Conservation (phyloP, 2,888 invertebrate species). For the Charanyca ferruginea region DNA sequence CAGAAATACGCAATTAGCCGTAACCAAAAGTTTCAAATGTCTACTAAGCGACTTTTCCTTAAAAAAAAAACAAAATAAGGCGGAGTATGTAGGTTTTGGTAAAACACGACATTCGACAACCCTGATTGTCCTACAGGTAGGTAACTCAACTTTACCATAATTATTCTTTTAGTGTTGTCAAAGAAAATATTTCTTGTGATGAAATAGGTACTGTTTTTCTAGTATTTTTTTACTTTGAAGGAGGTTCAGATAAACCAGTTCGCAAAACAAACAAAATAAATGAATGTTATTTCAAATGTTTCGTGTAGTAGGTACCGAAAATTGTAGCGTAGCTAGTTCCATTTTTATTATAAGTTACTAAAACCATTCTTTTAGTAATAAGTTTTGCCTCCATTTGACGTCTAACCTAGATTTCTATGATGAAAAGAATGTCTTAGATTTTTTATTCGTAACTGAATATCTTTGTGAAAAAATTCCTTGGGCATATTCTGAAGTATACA, state of each 20-base stretch:
- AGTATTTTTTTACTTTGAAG: constrained; percentile 18
- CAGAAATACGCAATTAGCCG: no score
- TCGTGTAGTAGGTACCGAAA: constrained; percentile 1
- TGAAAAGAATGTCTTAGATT: no score
- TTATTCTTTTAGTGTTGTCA: constrained; percentile 38
- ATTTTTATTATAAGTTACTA: no score
- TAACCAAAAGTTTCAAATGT: no score
- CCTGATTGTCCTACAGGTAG: constrained; percentile 26
- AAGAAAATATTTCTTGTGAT: constrained; percentile 26
- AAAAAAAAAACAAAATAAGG: no score
- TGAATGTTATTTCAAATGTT: constrained; percentile 26
- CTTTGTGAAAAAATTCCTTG: no score
- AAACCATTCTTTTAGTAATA: neutral
- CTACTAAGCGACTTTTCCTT: no score
- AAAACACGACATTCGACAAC: constrained; percentile 4
- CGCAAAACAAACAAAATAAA: constrained; percentile 16
- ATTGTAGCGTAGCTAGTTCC: neutral
- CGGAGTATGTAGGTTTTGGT: no score
- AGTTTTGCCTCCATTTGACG: neutral
- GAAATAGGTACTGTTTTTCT: constrained; percentile 36
- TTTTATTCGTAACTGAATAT: no score
- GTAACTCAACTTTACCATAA: constrained; percentile 11
- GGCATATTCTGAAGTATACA: no score
- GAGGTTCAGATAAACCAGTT: constrained; percentile 7
- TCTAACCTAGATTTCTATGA: neutral